Conservation (phyloP, 1,140 invertebrate genomes). For the Thaumetopoea pityocampa region DNA sequence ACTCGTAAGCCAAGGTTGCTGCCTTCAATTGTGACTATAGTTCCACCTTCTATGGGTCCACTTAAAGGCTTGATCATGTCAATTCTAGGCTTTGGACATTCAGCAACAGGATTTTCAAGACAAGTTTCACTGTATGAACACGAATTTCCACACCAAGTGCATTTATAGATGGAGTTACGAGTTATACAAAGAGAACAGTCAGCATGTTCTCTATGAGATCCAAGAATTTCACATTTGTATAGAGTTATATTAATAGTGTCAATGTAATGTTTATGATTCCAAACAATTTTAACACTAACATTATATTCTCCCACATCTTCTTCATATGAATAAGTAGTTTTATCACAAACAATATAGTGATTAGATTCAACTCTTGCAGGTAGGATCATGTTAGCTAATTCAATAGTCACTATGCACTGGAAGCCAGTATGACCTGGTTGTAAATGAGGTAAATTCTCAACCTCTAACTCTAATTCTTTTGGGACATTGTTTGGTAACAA, state of each 20-base stretch:
- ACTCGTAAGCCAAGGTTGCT: conserved; percentile 94
- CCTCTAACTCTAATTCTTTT: conserved; percentile 91
- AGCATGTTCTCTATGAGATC: conserved; percentile 92
- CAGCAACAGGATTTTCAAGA: conserved; percentile 81
- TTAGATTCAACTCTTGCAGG: conserved; percentile 90
- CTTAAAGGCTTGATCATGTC: conserved; percentile 96
- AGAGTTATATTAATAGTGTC: conserved; percentile 92
- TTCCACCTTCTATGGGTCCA: conserved; percentile 97
- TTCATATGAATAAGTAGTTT: conserved; percentile 94
- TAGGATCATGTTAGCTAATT: conserved; percentile 91
- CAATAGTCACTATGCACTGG: conserved; percentile 93
- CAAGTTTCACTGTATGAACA: conserved; percentile 92
- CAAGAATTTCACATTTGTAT: conserved; percentile 96
- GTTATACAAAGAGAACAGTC: conserved; percentile 97
- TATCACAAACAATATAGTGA: conserved; percentile 91
- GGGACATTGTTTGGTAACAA: conserved; percentile 92
- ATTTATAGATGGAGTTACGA: conserved; percentile 90
- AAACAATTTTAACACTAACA: conserved; percentile 92
- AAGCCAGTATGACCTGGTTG: conserved; percentile 91
- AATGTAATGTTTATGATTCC: conserved; percentile 95
- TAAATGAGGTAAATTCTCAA: conserved; percentile 92
- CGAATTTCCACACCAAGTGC: conserved; percentile 93
- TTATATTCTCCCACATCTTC: conserved; percentile 89
- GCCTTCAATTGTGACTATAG: conserved; percentile 95
- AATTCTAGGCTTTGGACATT: conserved; percentile 94